Evolutionary conservation across 1,140 invertebrate species (phyloP), one percentile per base, ranked within the genome.

Genomic region (Cyrtorhinus lividipennis): DNA sequence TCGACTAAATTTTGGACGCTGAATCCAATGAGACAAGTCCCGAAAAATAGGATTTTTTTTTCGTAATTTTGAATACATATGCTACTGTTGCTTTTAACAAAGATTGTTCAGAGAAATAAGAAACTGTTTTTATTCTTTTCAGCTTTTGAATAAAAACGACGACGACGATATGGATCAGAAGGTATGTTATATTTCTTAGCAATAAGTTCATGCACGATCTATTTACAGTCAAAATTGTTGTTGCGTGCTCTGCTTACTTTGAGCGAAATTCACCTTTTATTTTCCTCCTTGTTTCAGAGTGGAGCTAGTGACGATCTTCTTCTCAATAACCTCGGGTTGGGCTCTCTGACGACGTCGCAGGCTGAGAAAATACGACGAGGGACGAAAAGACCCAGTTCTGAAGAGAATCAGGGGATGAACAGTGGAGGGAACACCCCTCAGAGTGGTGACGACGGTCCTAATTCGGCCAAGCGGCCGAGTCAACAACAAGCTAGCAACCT

Each of bases 261-360:
- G n/a, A n/a, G n/a, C n/a, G n/a, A n/a, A n/a, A n/a, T n/a, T n/a
- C n/a, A n/a, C n/a, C n/a, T n/a, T n/a, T n/a, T n/a, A n/a, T n/a
- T n/a, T 38, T 38, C 30, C 15, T 38, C 5, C 15, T 3, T 18
- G 18, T 53, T 53, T 8, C 20, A 53, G 48, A 20, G 48, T 30
- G 38, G 30, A 56, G 26, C 24, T 2, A 57, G 62, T n/a, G 69
- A 79, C 48, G 83, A 84, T 69, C 74, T 71, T 62, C 71, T 79
- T 62, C 73, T 79, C 66, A 77, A 73, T 70, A 84, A 76, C 71
- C 77, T 80, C 69, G 83, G 78, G 71, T 85, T 77, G 74, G 77
- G 69, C 20, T 58, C 61, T 56, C 45, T 59, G 3, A 56, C 79
- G 1, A 73, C 78, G 5, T 74, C 76, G 5, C 71, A 76, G 24